These are phyloP conservation scores for Lynx canadensis DNA, from an alignment of 2,113 vertebrate genomes.

Conservation along the genomic window DNA sequence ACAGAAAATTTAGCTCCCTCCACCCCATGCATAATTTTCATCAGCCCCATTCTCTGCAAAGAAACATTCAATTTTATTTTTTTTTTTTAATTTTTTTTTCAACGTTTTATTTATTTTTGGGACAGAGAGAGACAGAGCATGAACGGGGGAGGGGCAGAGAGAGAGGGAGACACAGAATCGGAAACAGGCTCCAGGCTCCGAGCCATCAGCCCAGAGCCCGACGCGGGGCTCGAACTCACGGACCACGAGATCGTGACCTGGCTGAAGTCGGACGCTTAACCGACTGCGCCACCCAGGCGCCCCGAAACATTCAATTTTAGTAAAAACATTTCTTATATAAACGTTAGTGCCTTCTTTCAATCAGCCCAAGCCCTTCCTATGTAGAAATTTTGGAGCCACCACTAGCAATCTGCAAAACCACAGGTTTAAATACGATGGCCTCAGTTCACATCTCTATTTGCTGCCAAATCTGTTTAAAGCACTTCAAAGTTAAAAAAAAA, in stretches of 20 bases:
- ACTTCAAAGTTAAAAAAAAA: constrained; percentile 70
- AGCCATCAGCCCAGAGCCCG: no score
- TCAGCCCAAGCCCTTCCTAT: neutral
- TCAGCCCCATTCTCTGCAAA: neutral
- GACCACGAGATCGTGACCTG: no score
- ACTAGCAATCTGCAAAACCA: constrained; percentile 36
- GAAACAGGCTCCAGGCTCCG: no score
- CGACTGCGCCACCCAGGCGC: no score
- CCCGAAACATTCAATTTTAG: neutral
- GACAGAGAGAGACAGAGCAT: no score
- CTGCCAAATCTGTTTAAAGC: constrained; percentile 71
- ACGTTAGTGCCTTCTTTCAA: neutral
- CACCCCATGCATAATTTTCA: neutral
- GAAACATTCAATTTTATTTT: neutral
- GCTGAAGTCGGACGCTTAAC: no score
- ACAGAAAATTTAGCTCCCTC: neutral
- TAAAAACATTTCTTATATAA: neutral
- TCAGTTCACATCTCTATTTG: constrained; percentile 55
- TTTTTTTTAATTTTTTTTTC: no score
- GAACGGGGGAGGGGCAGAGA: no score
- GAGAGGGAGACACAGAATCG: no score
- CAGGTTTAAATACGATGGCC: constrained; percentile 60
- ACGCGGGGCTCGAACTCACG: no score
- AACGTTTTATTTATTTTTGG: no score
- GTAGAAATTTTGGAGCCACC: neutral